Evolutionary conservation across 2,888 invertebrate genomes (phyloP).

Genomic region (Spilarctia lutea): DNA sequence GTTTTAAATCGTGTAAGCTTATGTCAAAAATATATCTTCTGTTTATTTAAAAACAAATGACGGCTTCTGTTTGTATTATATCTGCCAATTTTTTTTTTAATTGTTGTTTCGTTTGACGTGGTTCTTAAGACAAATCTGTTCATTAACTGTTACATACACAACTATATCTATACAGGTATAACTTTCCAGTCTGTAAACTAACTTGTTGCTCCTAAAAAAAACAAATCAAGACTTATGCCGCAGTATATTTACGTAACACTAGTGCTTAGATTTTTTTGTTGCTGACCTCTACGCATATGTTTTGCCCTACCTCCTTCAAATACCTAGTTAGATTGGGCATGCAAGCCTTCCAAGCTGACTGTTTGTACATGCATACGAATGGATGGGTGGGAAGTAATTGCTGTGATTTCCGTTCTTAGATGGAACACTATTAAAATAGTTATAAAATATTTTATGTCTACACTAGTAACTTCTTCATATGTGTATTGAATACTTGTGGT

Average conservation of each 20-base stretch:
- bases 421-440: neutral
- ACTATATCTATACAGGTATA: neutral
- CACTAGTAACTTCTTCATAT: neutral
- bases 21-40: neutral
- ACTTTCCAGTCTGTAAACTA: neutral
- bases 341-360: neutral
- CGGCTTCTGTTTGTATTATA: neutral
- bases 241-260: neutral
- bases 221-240: neutral
- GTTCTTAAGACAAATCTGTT: neutral
- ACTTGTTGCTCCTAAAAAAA: neutral
- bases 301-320: neutral
- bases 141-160: neutral
- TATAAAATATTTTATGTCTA: neutral
- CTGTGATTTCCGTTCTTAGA: neutral
- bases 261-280: neutral
- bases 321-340: neutral
- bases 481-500: neutral
- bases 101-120: neutral
- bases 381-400: neutral
- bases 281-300: neutral
- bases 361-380: neutral
- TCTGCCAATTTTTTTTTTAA: neutral
- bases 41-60: neutral
- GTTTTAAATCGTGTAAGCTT: constrained; percentile 27